Conservation (phyloP, 2,888 invertebrate species). For the Hypomecis atomaria region DNA sequence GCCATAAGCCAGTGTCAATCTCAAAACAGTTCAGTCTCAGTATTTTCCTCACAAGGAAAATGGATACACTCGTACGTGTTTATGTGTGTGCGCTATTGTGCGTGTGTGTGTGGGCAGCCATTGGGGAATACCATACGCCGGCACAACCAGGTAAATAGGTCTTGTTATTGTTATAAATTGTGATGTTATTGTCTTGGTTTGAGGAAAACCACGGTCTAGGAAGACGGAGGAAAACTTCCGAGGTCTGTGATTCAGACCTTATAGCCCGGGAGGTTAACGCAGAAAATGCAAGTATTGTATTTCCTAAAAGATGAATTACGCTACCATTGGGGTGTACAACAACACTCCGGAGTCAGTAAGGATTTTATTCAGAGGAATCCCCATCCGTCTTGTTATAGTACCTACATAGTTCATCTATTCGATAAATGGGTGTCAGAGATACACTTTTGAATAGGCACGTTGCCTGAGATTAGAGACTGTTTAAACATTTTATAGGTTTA, state of each 20-base stretch:
- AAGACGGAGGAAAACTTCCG: background rate
- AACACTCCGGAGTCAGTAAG: no score
- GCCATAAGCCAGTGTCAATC: background rate
- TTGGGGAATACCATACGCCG: background rate
- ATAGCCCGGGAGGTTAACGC: no score
- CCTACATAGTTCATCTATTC: no score
- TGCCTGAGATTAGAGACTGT: no score
- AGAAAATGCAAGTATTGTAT: no score
- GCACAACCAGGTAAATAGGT: slow-evolving; percentile 8
- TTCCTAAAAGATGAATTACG: no score
- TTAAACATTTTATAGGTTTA: no score
- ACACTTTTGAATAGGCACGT: no score
- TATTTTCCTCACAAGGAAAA: slow-evolving; percentile 9
- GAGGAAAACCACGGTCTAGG: slow-evolving; percentile 4
- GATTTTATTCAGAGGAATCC: no score
- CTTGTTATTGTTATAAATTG: slow-evolving; percentile 8
- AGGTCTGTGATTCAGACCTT: background rate
- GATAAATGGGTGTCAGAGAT: no score
- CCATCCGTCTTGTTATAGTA: no score
- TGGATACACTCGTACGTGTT: background rate
- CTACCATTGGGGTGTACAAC: no score
- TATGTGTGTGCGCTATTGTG: background rate
- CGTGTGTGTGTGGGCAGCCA: slow-evolving; percentile 1
- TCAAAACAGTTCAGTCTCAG: slow-evolving; percentile 1
- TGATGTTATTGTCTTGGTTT: slow-evolving; percentile 5